Base-by-base conservation (phyloP, 2,888 invertebrate genomes). In the Matsumyia berberina region DNA sequence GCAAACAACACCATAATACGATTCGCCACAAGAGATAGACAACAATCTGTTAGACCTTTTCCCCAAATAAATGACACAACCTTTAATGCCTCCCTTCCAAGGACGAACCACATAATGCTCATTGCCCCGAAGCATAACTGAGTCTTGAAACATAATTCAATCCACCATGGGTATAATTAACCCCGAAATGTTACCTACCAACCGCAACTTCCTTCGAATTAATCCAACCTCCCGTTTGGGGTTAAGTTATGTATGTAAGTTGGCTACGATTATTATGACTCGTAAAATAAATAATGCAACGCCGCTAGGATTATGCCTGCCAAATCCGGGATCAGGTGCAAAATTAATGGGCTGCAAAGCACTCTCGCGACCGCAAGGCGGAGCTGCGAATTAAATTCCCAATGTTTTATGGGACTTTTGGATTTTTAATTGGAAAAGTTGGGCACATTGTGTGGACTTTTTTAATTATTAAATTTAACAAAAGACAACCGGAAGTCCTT, bases 391-490 rank as follows among this genome's bases (percentile, higher is more conserved):
- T 70, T 70, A 70, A 78, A 64, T 49, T 46, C 15, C 35, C 9
- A 46, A 64, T 55, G 12, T 62, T 78, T 24, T 24, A 24, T 24
- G 24, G 24, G 24, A 8, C 8, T 55, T 19, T 9, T 1, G 29
- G 2, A 33, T 55, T 58, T 58, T 58, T 79, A 51, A 66, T 79
- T 72, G 42, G 33, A 79, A 79, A 79, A 72, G 49, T 79, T 66
- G 17, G 11, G 44, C 42, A 62, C 17, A n/a, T n/a, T 60, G 29
- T 55, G 42, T 55, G 42, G 58, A 19, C 15, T 55, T 55, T 72
- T 74, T 64, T 9, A 74, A 74, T 74, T 74, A 64, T 42, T 64
- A 46, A 55, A 44, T 44, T 55, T 9, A 44, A 11, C 19, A 19
- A 46, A 17, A 7, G 24, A 5, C 5, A 37, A 44, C 29, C n/a